A percentile compares a stretch with the other conserved stretches of the same genome.
Evolutionary conservation across 2,888 invertebrate species (phyloP).

Genomic region (Danaus chrysippus): DNA sequence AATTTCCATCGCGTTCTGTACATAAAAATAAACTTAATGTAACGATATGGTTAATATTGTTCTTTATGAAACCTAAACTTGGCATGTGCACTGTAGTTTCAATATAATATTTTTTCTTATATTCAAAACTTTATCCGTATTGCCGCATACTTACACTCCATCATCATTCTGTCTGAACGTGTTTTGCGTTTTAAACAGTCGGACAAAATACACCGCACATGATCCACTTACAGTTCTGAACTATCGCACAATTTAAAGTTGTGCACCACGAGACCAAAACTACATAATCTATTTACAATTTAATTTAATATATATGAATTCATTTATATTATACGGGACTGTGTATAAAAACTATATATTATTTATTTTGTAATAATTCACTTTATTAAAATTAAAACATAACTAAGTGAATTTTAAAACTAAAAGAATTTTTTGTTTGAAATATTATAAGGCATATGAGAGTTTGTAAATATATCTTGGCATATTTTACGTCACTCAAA

Average conservation of each 20-base stretch:
- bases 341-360: too few relatives aligned
- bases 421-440: background rate
- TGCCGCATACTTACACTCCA: conserved; percentile 28
- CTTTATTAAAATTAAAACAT: too few relatives aligned
- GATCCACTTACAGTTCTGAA: conserved; percentile 5
- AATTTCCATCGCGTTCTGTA: too few relatives aligned
- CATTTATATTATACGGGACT: too few relatives aligned
- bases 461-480: background rate
- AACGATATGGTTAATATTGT: too few relatives aligned
- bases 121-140: conserved; percentile 25
- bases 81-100: conserved; percentile 20
- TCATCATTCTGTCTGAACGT: conserved; percentile 31
- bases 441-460: background rate
- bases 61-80: conserved; percentile 6
- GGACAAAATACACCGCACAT: conserved; percentile 15
- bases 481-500: background rate
- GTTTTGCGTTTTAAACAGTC: conserved; percentile 23
- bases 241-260: background rate
- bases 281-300: too few relatives aligned
- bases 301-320: too few relatives aligned
- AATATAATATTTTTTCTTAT: conserved; percentile 27
- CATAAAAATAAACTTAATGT: too few relatives aligned
- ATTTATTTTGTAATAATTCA: too few relatives aligned
- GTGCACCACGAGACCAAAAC: background rate
- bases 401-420: too few relatives aligned